Conservation (phyloP, 2,888 invertebrate genomes). For the Dioctria linearis region DNA sequence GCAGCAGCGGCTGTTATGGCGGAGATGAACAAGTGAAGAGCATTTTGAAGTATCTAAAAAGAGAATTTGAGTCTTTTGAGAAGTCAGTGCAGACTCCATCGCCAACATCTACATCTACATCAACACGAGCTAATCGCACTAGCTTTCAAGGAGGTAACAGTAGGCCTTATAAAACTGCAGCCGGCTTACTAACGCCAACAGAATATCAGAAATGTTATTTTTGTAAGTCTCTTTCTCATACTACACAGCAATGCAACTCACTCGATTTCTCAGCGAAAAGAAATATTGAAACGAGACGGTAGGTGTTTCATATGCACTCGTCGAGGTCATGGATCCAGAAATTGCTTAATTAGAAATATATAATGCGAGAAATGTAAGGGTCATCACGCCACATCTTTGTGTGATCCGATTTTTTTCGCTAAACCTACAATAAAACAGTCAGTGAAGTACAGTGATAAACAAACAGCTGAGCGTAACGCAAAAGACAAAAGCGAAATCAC, state of each 20-base stretch:
- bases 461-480: no score
- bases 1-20: neutral
- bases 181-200: neutral
- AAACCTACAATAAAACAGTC: no score
- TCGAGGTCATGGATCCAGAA: neutral
- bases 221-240: neutral
- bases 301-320: neutral
- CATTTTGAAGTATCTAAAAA: neutral
- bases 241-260: neutral
- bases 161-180: neutral
- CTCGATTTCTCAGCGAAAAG: no score
- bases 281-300: neutral
- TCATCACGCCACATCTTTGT: no score
- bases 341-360: neutral
- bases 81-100: no score
- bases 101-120: neutral
- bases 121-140: neutral
- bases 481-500: no score
- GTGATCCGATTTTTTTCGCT: no score
- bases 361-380: neutral
- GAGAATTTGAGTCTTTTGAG: no score
- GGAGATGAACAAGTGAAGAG: neutral
- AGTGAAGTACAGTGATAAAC: no score
- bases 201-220: neutral
- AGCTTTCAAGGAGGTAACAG: no score